Evolutionary conservation across 2,797 vertebrate species (phyloP), one percentile per base, ranked within the genome.

Genomic region (Leptodactylus fallax): DNA sequence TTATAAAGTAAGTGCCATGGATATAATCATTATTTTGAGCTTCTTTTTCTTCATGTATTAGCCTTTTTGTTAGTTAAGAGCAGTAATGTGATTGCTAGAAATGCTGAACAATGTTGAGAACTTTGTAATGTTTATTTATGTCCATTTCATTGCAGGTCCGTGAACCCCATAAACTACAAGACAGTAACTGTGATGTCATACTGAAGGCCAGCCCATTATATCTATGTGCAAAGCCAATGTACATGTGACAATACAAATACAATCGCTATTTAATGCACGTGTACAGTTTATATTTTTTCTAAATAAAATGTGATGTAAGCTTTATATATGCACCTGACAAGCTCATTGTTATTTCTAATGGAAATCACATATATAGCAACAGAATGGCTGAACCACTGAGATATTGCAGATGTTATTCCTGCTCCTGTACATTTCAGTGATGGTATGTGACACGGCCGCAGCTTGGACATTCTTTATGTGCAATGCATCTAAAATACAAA

Each of bases 101-200:
- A 7, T 14, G 72, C 13, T 47, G 16, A 7, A 55, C 14, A 13
- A 7, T 23, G 6, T n/a, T 56, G 14, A 0, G 45, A 36, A n/a
- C 17, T 63, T 12, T 67, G 21, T 78, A 55, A 78, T 65, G 36
- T 14, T 25, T 51, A 60, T 11, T 65, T 45, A 45, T 74, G 7
- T 90, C 90, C 55, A 19, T 85, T 92, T 92, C 85, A 93, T 95
- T 92, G 3, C 91, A 95, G 94, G 90, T 90, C 93, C 89, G 78
- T 95, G 85, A 95, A 94, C 90, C 21, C 0, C 53, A 92, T 92
- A 87, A 95, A 96, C 87, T 95, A 94, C 91, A 94, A 91, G 90
- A 93, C 85, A 80, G 69, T 90, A 55, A 88, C 90, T 7, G n/a
- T 93, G 87, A 88, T 87, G 49, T 90, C 23, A 55, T 93, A 90